These are phyloP conservation scores for Cebus imitator DNA, from an alignment of 2,113 vertebrate species.

Conservation along the genomic window DNA sequence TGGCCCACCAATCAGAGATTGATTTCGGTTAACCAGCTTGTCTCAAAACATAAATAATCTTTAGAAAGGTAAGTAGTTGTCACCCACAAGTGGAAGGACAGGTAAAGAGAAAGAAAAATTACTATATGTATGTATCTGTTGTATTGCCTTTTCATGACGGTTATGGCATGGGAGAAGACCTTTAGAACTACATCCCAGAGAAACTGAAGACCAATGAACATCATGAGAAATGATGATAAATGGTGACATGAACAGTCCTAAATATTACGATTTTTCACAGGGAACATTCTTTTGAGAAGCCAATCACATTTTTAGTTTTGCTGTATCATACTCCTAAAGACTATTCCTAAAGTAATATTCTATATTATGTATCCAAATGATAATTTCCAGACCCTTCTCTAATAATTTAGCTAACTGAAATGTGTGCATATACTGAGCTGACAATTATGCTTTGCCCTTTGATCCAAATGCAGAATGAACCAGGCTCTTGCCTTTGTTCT, in stretches of 20 bases:
- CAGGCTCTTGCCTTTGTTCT: background rate
- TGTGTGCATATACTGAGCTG: background rate
- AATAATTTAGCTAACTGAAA: background rate
- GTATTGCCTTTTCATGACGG: background rate
- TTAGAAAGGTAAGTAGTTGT: background rate
- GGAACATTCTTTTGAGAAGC: background rate
- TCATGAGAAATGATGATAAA: background rate
- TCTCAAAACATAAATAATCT: background rate
- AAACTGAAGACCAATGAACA: background rate
- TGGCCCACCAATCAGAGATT: background rate
- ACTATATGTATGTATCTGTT: background rate
- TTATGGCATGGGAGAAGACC: no score
- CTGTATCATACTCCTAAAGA: background rate
- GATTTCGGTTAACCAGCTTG: background rate
- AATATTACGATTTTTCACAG: background rate
- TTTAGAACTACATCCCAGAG: background rate
- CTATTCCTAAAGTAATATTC: background rate
- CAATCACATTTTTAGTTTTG: background rate
- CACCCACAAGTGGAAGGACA: background rate
- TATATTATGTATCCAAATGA: background rate
- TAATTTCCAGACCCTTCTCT: background rate
- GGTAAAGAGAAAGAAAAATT: background rate
- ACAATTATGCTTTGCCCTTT: background rate
- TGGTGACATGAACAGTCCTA: background rate
- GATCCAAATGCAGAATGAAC: background rate